phyloP scores from a whole-genome alignment of 2,888 invertebrate species.

The Blastobasis lacticolella region DNA sequence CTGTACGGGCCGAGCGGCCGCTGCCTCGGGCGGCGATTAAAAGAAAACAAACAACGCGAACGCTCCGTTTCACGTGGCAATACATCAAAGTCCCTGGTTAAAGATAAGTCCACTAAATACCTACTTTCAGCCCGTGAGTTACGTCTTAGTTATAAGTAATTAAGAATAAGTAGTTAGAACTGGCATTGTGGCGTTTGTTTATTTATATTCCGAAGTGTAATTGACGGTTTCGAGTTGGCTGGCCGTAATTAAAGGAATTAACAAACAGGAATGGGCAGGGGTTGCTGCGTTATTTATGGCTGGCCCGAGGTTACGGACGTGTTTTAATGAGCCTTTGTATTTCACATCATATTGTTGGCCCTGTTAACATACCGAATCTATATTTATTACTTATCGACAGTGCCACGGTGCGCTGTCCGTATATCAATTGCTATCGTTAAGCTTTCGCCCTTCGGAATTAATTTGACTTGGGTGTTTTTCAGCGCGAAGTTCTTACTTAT shows the following conservation, averaged over 20 bases:
- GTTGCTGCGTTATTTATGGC: conserved; percentile 43
- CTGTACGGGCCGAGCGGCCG: conserved; percentile 38
- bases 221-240: conserved; percentile 50
- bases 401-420: too few species aligned
- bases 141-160: conserved; percentile 70
- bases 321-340: conserved; percentile 34
- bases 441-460: too few species aligned
- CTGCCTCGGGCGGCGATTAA: conserved; percentile 19
- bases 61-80: conserved; percentile 45
- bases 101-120: conserved; percentile 58
- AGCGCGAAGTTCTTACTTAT: too few species aligned
- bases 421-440: too few species aligned
- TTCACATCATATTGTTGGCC: conserved; percentile 3
- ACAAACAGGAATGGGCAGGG: conserved; percentile 47
- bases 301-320: conserved; percentile 25
- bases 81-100: conserved; percentile 56
- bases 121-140: conserved; percentile 60
- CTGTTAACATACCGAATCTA: too few species aligned
- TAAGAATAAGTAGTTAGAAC: conserved; percentile 62
- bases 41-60: conserved; percentile 34
- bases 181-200: conserved; percentile 42
- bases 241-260: conserved; percentile 58
- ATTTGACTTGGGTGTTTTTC: too few species aligned
- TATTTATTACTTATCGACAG: too few species aligned
- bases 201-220: conserved; percentile 53